These are phyloP conservation scores for Drosophila recens DNA, from an alignment of 2,888 invertebrate species.

Conservation along the genomic window DNA sequence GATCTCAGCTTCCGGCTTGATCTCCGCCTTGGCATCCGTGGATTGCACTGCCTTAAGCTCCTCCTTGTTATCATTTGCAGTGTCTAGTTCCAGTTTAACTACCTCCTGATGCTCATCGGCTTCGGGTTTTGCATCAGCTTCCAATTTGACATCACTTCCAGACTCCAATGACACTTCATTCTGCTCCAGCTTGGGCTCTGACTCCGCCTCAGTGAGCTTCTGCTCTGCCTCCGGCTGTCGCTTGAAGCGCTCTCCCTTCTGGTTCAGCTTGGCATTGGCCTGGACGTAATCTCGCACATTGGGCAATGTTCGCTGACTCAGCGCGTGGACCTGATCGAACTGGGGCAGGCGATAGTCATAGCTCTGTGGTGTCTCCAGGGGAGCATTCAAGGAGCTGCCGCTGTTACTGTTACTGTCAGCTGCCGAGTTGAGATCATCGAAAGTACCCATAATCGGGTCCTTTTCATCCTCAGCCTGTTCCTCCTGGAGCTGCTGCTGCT, in stretches of 20 bases:
- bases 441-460: neutral
- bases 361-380: constrained; percentile 46
- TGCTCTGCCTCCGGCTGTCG: constrained; percentile 27
- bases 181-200: neutral
- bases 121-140: neutral
- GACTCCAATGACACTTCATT: neutral
- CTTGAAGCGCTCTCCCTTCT: constrained; percentile 39
- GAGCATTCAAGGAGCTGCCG: neutral
- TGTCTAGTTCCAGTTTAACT: neutral
- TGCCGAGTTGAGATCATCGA: constrained; percentile 5
- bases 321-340: constrained; percentile 36
- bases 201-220: neutral
- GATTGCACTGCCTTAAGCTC: neutral
- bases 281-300: constrained; percentile 46
- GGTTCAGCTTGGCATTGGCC: constrained; percentile 24
- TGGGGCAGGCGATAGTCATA: constrained; percentile 55
- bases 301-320: constrained; percentile 34
- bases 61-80: neutral
- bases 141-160: neutral
- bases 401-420: neutral
- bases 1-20: neutral
- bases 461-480: constrained; percentile 9
- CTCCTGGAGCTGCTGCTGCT: constrained; percentile 16
- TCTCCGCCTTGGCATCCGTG: neutral
- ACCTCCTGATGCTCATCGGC: neutral